Conservation (phyloP, 2,888 invertebrate genomes). For the Gandaritis pyraliata region DNA sequence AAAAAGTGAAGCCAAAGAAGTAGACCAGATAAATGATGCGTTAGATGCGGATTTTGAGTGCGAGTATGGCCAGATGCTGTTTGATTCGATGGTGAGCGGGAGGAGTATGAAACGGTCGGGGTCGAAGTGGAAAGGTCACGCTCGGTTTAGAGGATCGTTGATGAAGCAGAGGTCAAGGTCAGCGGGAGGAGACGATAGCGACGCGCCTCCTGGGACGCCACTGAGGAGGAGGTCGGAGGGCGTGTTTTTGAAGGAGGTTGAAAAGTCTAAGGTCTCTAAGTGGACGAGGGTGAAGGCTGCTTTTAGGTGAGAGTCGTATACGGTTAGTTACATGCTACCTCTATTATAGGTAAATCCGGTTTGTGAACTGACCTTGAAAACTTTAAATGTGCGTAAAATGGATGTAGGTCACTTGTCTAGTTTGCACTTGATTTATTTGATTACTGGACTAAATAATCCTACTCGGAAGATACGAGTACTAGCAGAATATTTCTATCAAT, state of each 20-base stretch:
- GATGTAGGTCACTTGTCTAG: background rate
- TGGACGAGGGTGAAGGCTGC: slow-evolving; percentile 96
- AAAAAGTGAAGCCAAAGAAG: slow-evolving; percentile 66
- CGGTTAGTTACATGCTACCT: too few species aligned
- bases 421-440: too few species aligned
- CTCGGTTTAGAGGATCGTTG: slow-evolving; percentile 78
- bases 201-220: slow-evolving; percentile 67
- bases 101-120: slow-evolving; percentile 79
- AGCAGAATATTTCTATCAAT: too few species aligned
- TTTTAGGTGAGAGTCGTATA: slow-evolving; percentile 86
- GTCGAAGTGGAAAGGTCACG: slow-evolving; percentile 78
- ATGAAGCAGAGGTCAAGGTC: slow-evolving; percentile 87
- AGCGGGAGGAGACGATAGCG: slow-evolving; percentile 86
- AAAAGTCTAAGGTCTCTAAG: slow-evolving; percentile 89
- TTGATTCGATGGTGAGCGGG: slow-evolving; percentile 86
- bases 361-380: slow-evolving; percentile 1
- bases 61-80: slow-evolving; percentile 85
- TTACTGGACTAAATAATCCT: too few species aligned
- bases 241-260: slow-evolving; percentile 72
- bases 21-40: slow-evolving; percentile 75
- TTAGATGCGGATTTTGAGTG: slow-evolving; percentile 85
- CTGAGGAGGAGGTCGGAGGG: slow-evolving; percentile 73
- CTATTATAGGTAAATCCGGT: too few species aligned
- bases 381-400: background rate
- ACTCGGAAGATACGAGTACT: too few species aligned